Conservation (phyloP, 2,113 vertebrate genomes). For the Oceanites oceanicus region DNA sequence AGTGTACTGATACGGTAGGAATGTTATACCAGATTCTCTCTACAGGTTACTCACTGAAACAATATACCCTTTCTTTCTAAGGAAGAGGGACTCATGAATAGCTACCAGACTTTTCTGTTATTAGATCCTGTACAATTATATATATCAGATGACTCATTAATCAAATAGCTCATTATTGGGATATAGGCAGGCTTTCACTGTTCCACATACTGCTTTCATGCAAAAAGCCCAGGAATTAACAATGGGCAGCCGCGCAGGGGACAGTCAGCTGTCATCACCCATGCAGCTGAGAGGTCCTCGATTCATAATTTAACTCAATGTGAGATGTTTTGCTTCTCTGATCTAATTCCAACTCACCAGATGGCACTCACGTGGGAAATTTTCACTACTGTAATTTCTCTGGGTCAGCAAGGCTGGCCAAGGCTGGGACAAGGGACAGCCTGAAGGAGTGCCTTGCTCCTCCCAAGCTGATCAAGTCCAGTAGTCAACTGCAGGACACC, state of each 20-base stretch:
- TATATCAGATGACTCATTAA: constrained; percentile 61
- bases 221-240: background rate
- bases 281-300: background rate
- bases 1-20: constrained; percentile 41
- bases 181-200: background rate
- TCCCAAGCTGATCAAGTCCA: background rate
- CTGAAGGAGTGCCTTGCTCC: background rate
- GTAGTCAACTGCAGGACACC: background rate
- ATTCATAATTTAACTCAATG: constrained; percentile 39
- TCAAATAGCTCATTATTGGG: constrained; percentile 19
- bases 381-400: background rate
- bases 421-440: background rate
- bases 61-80: constrained; percentile 61
- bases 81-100: constrained; percentile 59
- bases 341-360: background rate
- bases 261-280: background rate
- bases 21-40: constrained; percentile 56
- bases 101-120: constrained; percentile 60
- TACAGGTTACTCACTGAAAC: constrained; percentile 61
- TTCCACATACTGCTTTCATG: background rate
- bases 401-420: background rate
- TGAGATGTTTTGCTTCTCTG: constrained; percentile 38
- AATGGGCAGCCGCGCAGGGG: background rate
- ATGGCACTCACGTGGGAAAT: background rate
- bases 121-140: constrained; percentile 57